Percentiles rank a stretch among this genome's conserved stretches.
phyloP scores from a whole-genome alignment of 2,797 vertebrate species.

The Melanotaenia boesemani region DNA sequence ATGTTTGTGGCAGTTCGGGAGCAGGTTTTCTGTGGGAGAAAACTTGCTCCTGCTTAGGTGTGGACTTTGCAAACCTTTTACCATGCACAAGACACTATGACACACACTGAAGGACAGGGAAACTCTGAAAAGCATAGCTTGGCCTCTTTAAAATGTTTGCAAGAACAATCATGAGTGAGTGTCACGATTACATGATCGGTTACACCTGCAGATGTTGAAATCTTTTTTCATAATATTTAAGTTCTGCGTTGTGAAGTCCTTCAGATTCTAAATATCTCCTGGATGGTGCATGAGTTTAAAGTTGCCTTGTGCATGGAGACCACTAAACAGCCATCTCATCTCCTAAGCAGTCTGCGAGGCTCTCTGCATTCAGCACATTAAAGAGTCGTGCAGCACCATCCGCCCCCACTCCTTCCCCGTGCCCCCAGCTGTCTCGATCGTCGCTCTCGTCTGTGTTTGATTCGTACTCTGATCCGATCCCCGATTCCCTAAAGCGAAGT shows the following conservation, averaged over 20 bases:
- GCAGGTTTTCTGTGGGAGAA: not conserved
- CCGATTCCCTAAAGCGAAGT: conserved; percentile 93
- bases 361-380: conserved; percentile 87
- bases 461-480: conserved; percentile 95
- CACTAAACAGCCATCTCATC: conserved; percentile 90
- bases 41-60: not conserved
- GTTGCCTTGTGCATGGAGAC: not conserved
- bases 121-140: not conserved
- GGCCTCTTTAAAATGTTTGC: not conserved
- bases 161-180: not conserved
- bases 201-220: conserved; percentile 13
- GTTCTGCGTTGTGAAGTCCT: conserved; percentile 25
- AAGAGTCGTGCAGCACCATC: conserved; percentile 67
- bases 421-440: conserved; percentile 93
- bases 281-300: conserved; percentile 9
- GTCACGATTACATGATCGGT: not conserved
- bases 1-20: not conserved
- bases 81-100: not conserved
- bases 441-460: conserved; percentile 96
- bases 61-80: not conserved
- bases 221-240: conserved; percentile 25
- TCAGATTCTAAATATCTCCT: conserved; percentile 27
- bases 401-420: conserved; percentile 77
- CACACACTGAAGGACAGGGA: not conserved
- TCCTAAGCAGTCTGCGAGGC: conserved; percentile 88